Conservation (phyloP, 2,113 vertebrate species). For the Hiodon alosoides region DNA sequence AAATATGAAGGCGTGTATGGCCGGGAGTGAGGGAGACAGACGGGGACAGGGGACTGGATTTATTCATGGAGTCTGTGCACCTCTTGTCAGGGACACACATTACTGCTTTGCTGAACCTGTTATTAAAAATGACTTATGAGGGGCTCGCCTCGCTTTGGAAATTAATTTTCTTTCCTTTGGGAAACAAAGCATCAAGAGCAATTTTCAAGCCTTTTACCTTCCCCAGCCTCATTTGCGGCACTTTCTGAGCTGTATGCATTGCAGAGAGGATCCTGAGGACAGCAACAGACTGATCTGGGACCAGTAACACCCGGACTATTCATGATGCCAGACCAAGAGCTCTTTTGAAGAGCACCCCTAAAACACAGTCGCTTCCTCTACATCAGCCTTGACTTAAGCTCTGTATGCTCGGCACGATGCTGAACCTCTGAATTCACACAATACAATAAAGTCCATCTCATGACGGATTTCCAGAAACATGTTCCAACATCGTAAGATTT, state of each 20-base stretch:
- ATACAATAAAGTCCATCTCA: background rate
- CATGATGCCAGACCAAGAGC: background rate
- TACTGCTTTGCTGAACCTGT: background rate
- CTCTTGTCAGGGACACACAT: background rate
- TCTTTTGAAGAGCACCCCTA: background rate
- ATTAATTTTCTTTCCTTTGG: background rate
- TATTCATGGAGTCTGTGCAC: background rate
- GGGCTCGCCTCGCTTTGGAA: background rate
- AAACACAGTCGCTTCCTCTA: background rate
- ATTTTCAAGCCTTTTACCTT: background rate
- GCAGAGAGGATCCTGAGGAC: background rate
- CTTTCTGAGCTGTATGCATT: background rate
- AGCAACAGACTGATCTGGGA: background rate
- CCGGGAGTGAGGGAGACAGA: too few relatives aligned
- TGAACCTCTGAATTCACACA: background rate
- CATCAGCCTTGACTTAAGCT: background rate
- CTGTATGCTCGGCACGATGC: background rate
- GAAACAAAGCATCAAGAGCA: background rate
- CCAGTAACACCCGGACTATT: background rate
- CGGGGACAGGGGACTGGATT: background rate
- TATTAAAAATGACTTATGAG: constrained; percentile 8
- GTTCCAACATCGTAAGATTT: background rate
- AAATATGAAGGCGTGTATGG: too few relatives aligned
- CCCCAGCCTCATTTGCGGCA: background rate
- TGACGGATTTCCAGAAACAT: background rate